Evolutionary conservation across 1,140 invertebrate genomes (phyloP).

Genomic region (Sminthurides bifidus): DNA sequence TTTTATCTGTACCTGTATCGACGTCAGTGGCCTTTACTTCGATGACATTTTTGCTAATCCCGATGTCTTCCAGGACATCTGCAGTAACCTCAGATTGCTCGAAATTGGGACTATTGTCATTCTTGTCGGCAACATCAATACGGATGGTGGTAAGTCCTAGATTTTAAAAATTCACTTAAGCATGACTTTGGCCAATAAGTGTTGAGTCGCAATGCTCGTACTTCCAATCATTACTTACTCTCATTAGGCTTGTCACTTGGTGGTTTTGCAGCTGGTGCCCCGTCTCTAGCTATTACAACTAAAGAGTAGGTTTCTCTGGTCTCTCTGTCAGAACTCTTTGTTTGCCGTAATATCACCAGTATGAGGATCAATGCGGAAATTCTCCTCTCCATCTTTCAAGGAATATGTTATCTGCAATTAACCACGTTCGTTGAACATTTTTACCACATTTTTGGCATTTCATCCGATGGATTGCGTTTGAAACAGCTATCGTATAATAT

Average conservation of each 20-base stretch:
- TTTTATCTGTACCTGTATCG: constrained; percentile 46
- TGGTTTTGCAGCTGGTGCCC: constrained; percentile 63
- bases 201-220: neutral
- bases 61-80: constrained; percentile 66
- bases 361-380: constrained; percentile 61
- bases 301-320: constrained; percentile 63
- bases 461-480: too few species aligned
- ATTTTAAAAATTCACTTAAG: neutral
- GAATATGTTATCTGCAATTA: constrained; percentile 52
- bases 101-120: constrained; percentile 55
- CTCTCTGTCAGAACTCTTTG: constrained; percentile 67
- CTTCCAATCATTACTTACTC: constrained; percentile 17
- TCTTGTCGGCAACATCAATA: constrained; percentile 80
- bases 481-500: too few species aligned
- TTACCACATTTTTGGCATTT: neutral
- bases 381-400: constrained; percentile 50
- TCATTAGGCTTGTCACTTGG: constrained; percentile 39
- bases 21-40: constrained; percentile 67
- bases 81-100: constrained; percentile 50
- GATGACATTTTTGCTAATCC: constrained; percentile 62
- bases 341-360: constrained; percentile 75
- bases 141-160: constrained; percentile 59
- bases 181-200: neutral
- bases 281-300: constrained; percentile 71
- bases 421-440: neutral